phyloP scores from a whole-genome alignment of 1,140 invertebrate species.

The Heliconius hermathena region DNA sequence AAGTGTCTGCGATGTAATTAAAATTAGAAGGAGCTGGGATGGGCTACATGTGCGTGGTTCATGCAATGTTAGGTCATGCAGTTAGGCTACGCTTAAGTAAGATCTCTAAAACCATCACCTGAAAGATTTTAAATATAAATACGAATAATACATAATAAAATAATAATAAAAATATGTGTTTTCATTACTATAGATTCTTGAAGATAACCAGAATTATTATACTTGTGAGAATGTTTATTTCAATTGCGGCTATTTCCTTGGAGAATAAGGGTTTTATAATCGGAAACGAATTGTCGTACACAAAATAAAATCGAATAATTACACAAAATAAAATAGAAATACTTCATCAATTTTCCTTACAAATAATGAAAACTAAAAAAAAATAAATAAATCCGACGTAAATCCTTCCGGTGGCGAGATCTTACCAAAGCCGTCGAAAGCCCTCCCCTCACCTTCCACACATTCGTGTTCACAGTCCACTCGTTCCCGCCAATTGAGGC shows the following conservation, averaged over 20 bases:
- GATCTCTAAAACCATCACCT: constrained; percentile 54
- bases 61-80: constrained; percentile 73
- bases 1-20: constrained; percentile 24
- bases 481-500: constrained; percentile 76
- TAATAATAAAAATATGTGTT: neutral
- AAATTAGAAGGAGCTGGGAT: constrained; percentile 65
- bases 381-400: neutral
- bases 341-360: too few species aligned
- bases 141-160: constrained; percentile 23
- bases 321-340: too few species aligned
- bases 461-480: constrained; percentile 74
- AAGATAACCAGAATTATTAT: too few species aligned
- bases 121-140: constrained; percentile 20
- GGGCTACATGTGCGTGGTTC: constrained; percentile 62
- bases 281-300: too few species aligned
- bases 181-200: too few species aligned
- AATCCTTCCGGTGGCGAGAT: constrained; percentile 48
- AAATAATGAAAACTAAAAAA: neutral
- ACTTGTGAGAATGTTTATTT: too few species aligned
- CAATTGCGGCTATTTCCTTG: too few species aligned
- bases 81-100: constrained; percentile 63
- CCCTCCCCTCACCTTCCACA: constrained; percentile 82
- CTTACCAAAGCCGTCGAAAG: constrained; percentile 66
- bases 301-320: too few species aligned
- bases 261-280: too few species aligned